These are phyloP conservation scores for Heloderma charlesbogerti DNA, from an alignment of 2,113 vertebrate species.

Conservation along the genomic window DNA sequence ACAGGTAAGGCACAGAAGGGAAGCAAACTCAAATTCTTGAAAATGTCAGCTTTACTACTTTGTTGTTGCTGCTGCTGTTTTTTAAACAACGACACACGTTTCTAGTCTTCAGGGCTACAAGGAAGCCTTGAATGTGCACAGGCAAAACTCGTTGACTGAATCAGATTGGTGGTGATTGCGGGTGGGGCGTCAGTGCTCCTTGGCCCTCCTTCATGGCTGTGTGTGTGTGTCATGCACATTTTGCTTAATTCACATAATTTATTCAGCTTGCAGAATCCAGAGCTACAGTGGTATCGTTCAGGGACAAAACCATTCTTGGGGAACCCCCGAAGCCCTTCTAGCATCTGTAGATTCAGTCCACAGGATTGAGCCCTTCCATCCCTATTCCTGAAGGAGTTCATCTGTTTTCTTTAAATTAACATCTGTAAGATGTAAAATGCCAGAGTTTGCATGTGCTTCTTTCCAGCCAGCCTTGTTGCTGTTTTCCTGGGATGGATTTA, in stretches of 20 bases:
- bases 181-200: neutral
- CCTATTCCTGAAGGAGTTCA: neutral
- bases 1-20: neutral
- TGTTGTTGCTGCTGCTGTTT: neutral
- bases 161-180: no score
- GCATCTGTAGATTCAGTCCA: neutral
- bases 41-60: neutral
- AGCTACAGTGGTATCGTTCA: neutral
- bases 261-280: neutral
- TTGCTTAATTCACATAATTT: neutral
- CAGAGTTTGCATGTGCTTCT: neutral
- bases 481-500: constrained; percentile 19
- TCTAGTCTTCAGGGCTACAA: neutral
- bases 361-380: constrained; percentile 9
- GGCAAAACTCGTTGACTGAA: neutral
- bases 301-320: neutral
- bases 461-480: neutral
- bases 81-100: neutral
- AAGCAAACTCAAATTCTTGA: neutral
- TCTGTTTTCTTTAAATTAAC: neutral
- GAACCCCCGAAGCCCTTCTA: neutral
- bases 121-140: neutral
- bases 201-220: neutral
- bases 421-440: neutral
- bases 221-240: neutral